Conservation (phyloP, 2,113 vertebrate genomes). For the Macrotis lagotis region DNA sequence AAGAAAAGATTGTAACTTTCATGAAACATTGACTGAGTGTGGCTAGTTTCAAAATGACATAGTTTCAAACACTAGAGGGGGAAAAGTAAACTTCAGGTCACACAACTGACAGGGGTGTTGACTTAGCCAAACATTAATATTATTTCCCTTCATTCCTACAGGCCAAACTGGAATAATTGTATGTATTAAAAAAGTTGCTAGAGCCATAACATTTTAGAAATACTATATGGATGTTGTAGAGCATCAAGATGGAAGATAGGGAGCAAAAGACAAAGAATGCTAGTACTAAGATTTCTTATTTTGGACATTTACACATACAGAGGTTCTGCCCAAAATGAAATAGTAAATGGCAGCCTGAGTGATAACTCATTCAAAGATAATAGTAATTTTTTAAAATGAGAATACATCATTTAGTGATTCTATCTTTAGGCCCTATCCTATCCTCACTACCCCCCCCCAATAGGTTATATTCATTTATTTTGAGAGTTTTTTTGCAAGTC, state of each 20-base stretch:
- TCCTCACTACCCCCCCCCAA: not conserved
- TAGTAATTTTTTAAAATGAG: not conserved
- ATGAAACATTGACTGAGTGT: not conserved
- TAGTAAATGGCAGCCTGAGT: not conserved
- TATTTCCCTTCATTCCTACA: not conserved
- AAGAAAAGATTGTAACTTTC: constrained; percentile 14
- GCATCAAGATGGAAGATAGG: not conserved
- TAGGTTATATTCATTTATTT: too few relatives aligned
- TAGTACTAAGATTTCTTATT: not conserved
- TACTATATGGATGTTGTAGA: not conserved
- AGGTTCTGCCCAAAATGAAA: not conserved
- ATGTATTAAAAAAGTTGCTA: not conserved
- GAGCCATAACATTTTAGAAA: constrained; percentile 7
- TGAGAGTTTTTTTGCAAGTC: too few relatives aligned
- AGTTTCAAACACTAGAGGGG: not conserved
- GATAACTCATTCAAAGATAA: not conserved
- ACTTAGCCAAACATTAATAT: not conserved
- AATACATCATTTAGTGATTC: not conserved
- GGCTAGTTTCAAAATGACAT: not conserved
- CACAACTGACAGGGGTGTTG: not conserved
- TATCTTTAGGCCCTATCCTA: not conserved
- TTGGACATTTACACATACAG: not conserved
- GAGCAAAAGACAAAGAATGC: not conserved
- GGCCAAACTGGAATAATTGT: not conserved
- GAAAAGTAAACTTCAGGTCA: not conserved